Evolutionary conservation across 1,140 invertebrate genomes (phyloP).

Genomic region (Calephelis nemesis): DNA sequence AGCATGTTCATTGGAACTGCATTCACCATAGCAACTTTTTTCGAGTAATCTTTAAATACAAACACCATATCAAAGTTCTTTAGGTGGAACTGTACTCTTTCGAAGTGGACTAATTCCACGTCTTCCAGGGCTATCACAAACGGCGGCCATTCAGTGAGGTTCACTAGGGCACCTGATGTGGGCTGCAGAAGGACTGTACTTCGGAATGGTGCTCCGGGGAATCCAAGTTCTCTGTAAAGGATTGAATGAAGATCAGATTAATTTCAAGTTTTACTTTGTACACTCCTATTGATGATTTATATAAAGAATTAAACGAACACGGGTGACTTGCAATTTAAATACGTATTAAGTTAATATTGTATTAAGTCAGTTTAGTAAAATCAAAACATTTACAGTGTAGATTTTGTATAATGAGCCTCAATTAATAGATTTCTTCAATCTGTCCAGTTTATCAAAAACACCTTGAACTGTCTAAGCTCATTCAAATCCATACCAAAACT

Average conservation of each 20-base stretch:
- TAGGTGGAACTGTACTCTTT: constrained; percentile 98
- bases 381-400: too few relatives aligned
- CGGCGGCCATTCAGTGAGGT: constrained; percentile 99
- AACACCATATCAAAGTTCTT: constrained; percentile 99
- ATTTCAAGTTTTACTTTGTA: too few relatives aligned
- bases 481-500: too few relatives aligned
- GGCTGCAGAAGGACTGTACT: constrained; percentile 98
- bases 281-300: too few relatives aligned
- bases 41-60: constrained; percentile 98
- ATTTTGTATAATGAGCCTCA: too few relatives aligned
- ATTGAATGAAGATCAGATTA: not conserved
- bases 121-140: constrained; percentile 99
- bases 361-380: too few relatives aligned
- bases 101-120: constrained; percentile 98
- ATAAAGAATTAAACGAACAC: too few relatives aligned
- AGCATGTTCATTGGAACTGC: constrained; percentile 99
- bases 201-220: constrained; percentile 97
- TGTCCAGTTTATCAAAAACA: too few relatives aligned
- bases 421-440: too few relatives aligned
- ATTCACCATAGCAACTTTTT: constrained; percentile 97
- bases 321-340: too few relatives aligned
- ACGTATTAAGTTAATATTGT: too few relatives aligned
- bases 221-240: constrained; percentile 91
- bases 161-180: constrained; percentile 97
- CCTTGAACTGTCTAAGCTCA: too few relatives aligned